These are phyloP conservation scores for Neodiprion pinetum DNA, from an alignment of 1,140 invertebrate genomes.

Conservation along the genomic window DNA sequence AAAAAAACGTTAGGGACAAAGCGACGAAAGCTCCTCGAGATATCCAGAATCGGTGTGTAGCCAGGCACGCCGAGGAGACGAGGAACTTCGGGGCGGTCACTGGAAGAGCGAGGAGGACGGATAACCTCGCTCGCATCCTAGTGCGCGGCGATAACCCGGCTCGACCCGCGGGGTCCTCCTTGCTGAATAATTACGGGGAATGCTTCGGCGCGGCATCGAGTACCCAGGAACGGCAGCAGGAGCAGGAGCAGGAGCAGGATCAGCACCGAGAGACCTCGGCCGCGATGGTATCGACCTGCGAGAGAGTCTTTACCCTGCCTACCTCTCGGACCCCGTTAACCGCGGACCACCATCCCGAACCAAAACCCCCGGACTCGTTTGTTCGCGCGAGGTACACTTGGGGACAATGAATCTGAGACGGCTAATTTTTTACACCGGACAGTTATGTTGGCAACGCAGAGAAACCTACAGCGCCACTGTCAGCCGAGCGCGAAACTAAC, in stretches of 20 bases:
- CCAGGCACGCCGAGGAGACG: no score
- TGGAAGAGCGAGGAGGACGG: slow-evolving; percentile 21
- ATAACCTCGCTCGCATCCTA: slow-evolving; percentile 52
- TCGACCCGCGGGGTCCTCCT: slow-evolving; percentile 57
- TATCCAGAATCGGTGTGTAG: no score
- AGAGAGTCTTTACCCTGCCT: slow-evolving; percentile 35
- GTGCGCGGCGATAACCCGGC: slow-evolving; percentile 57
- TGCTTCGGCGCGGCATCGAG: slow-evolving; percentile 18
- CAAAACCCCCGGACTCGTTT: background rate
- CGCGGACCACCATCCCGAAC: slow-evolving; percentile 14
- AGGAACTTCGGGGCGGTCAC: no score
- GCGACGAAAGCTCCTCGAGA: no score
- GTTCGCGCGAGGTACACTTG: background rate
- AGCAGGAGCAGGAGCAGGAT: slow-evolving; percentile 21
- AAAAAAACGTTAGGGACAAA: no score
- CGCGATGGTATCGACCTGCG: slow-evolving; percentile 46
- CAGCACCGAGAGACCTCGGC: slow-evolving; percentile 45
- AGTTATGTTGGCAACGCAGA: no score
- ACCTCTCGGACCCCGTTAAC: slow-evolving; percentile 6
- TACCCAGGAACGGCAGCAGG: slow-evolving; percentile 19
- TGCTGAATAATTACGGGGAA: slow-evolving; percentile 61
- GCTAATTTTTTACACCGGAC: no score
- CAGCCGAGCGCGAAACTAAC: no score
- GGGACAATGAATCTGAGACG: no score
- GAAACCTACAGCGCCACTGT: no score